Base-by-base conservation (phyloP, 2,888 invertebrate genomes). In the Thyatira batis region DNA sequence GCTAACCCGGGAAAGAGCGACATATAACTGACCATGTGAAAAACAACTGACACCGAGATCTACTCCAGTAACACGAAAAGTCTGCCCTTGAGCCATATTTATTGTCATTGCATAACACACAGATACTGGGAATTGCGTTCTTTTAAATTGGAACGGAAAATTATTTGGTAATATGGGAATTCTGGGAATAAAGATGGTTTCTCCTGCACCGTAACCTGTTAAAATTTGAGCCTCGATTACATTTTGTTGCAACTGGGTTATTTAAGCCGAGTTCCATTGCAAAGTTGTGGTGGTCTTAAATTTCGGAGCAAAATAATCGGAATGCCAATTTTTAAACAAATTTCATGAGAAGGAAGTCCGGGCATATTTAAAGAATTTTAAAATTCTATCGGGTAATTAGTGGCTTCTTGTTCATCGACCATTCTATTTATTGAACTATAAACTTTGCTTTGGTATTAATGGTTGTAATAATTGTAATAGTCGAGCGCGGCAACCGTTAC, bases 331-430 rank as follows among this genome's bases (percentile, higher is more conserved):
- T 58, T 61, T 39, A 60, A 49, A 30, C 5, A 43, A 45, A 58
- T 54, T 44, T 48, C n/a, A 39, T 65, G 62, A 46, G 57, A 52
- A 17, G 65, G 63, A 25, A 69, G 60, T 39, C 67, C 62, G 33
- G 63, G 50, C 20, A 52, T 48, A 52, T 51, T 62, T 44, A 65
- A 58, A 54, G 65, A 64, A 48, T 60, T 60, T 52, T 62, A 58
- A 62, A 67, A 69, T 53, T 63, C 62, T 50, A 63, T 51, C 17
- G 67, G 58, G 50, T 67, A 64, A 48, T 54, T 58, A 43, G 64
- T 66, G 51, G 62, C 56, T 27, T 54, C 55, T 45, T 59, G 45
- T 52, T 60, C 39, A 46, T 69, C 57, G 8, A 60, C 45, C 44
- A 63, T 50, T 53, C 51, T 57, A 45, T 60, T 55, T 23, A 63